Conservation (phyloP, 2,797 vertebrate species). For the Chiloscyllium punctatum region DNA sequence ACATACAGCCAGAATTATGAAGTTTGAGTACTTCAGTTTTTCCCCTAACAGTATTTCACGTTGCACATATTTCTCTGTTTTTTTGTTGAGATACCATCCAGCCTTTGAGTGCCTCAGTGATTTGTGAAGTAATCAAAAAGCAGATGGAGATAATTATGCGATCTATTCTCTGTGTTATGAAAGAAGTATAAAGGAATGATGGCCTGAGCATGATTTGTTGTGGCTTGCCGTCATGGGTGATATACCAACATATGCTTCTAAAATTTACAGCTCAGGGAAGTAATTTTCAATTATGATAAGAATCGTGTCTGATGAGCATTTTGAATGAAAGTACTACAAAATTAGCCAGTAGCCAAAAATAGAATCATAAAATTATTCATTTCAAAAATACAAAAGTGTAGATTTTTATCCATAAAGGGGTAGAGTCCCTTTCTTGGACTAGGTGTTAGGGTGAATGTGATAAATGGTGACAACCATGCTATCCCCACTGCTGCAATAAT, state of each 20-base stretch:
- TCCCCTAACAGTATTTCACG: not conserved
- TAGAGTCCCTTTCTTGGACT: too few species aligned
- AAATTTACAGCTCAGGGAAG: constrained; percentile 15
- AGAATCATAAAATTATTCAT: not conserved
- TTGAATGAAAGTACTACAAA: not conserved
- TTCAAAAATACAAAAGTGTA: not conserved
- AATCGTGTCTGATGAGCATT: not conserved
- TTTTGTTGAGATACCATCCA: not conserved
- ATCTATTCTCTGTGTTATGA: constrained; percentile 2
- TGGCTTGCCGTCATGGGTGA: constrained; percentile 12
- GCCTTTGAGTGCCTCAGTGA: not conserved
- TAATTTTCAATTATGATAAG: not conserved
- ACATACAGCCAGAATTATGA: not conserved
- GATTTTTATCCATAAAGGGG: too few species aligned
- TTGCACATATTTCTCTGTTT: not conserved
- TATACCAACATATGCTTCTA: constrained; percentile 3
- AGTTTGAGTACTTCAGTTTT: not conserved
- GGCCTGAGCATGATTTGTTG: constrained; percentile 23
- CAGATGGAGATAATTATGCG: constrained; percentile 26
- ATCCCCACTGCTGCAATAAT: too few species aligned
- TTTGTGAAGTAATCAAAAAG: constrained; percentile 16
- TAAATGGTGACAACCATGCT: too few species aligned
- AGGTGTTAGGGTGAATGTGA: too few species aligned
- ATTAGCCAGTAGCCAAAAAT: not conserved
- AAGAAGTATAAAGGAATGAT: constrained; percentile 11